Evolutionary conservation across 2,888 invertebrate species (phyloP).

Genomic region (Arctia plantaginis): DNA sequence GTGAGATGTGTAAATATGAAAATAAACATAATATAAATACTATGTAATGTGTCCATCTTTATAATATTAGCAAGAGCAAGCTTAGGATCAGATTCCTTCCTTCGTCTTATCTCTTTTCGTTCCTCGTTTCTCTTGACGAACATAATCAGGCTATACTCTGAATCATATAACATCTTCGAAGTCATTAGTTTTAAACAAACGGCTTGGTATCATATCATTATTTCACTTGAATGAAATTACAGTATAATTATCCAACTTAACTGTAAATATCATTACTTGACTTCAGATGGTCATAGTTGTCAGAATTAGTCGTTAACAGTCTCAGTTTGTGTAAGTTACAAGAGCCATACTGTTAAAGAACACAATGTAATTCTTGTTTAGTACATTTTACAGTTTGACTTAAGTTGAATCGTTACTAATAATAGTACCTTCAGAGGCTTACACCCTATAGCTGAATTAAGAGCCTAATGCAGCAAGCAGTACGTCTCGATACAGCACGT

Average conservation of each 20-base stretch:
- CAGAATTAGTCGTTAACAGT: conserved; percentile 8
- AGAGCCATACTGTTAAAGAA: background rate
- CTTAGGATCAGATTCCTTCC: background rate
- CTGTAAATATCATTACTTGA: background rate
- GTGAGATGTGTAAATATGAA: too few relatives aligned
- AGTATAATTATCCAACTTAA: conserved; percentile 3
- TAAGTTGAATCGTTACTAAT: background rate
- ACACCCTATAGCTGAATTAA: too few relatives aligned
- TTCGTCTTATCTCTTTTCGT: background rate
- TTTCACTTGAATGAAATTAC: conserved; percentile 1
- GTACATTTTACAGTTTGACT: background rate
- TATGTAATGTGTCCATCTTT: too few relatives aligned
- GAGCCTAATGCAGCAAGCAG: too few relatives aligned
- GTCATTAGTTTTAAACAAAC: background rate
- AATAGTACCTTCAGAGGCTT: too few relatives aligned
- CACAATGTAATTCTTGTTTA: background rate
- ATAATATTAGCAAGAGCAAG: background rate
- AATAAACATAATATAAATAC: too few relatives aligned
- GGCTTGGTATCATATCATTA: background rate
- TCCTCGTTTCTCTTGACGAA: background rate
- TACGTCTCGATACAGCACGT: too few relatives aligned
- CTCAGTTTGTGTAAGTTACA: background rate
- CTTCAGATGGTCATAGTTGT: background rate
- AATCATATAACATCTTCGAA: background rate
- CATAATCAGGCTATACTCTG: background rate